A percentile compares a stretch with the other conserved stretches of the same genome.
Conservation (phyloP, 92 coral and sea anemone species). For the Palythoa grandiflora region DNA sequence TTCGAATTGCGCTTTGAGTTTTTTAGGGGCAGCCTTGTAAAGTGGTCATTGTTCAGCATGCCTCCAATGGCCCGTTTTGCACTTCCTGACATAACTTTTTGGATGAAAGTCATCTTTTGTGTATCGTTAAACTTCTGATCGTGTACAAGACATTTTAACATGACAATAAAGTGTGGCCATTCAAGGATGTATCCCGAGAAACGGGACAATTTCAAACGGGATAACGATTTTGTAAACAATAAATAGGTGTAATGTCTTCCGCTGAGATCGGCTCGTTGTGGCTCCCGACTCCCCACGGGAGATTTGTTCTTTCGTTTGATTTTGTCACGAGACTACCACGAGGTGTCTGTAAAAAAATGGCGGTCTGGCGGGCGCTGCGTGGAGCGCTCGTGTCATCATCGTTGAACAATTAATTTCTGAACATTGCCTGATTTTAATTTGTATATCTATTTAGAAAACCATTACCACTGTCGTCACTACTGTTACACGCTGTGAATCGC, state of each 20-base stretch:
- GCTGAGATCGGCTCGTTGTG: not conserved
- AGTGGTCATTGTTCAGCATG: slow-evolving; percentile 55
- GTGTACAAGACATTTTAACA: slow-evolving; percentile 57
- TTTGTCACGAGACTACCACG: no score
- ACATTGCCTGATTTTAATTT: no score
- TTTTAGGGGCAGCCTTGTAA: slow-evolving; percentile 28
- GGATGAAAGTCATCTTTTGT: slow-evolving; percentile 63
- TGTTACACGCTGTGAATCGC: no score
- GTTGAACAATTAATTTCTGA: no score
- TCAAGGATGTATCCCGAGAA: slow-evolving; percentile 65
- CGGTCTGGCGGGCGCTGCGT: no score
- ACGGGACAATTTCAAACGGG: slow-evolving; percentile 44
- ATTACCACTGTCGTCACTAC: no score
- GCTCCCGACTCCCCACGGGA: not conserved
- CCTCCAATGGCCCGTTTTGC: slow-evolving; percentile 64
- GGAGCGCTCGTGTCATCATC: no score
- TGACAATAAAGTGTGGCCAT: slow-evolving; percentile 61
- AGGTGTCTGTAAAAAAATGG: no score
- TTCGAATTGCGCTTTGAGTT: not conserved
- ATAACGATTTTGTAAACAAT: not conserved
- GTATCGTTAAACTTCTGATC: slow-evolving; percentile 73
- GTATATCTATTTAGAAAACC: no score
- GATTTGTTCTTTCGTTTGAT: no score
- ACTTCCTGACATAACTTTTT: slow-evolving; percentile 51
- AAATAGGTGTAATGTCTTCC: not conserved